Evolutionary conservation across 2,888 invertebrate genomes (phyloP), one percentile per base, ranked within the genome.

Genomic region (Dicycla oo): DNA sequence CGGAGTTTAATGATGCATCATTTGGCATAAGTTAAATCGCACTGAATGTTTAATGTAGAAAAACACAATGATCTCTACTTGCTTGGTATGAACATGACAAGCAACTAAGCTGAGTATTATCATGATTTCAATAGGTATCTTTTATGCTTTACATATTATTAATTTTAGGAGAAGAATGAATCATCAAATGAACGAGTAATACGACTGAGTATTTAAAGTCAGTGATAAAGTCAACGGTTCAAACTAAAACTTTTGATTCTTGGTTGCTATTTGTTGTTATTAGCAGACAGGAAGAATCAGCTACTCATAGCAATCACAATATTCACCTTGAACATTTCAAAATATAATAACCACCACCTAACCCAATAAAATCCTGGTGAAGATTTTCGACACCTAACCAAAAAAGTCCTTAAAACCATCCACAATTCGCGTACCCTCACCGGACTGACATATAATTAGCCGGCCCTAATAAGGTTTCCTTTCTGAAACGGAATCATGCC

Each of bases 381-480:
- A 49, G 7, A 43, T 23, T 56, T 43, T 47, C 7, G 38, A 40
- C 43, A 61, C 45, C 13, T 49, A 60, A 60, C 57, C 45, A 38
- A 57, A 57, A 34, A 73, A 58, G 43, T 49, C 56, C n/a, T 18
- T 3, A 67, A 83, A 81, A 64, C 34, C 47, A 15, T 58, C 43
- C 23, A n/a, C 62, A 65, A 67, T 56, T 30, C 45, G 45, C 45
- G 49, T 23, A 30, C 54, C 60, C n/a, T 57, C 23, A 23, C 63
- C 34, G 62, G 66, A 72, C 86, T 68, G 86, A 83, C 78, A 77
- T 78, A 78, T 84, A 85, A 84, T 84, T 83, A 85, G 66, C 62
- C 68, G 30, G 58, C 34, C 57, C 72, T 81, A 83, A 78, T 83
- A 80, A 85, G 79, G 69, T 85, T 80, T 70, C 73, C 75, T 80